A percentile compares a stretch with the other conserved stretches of the same genome.
Evolutionary conservation across 2,797 vertebrate genomes (phyloP).

Genomic region (Melanitta fusca): DNA sequence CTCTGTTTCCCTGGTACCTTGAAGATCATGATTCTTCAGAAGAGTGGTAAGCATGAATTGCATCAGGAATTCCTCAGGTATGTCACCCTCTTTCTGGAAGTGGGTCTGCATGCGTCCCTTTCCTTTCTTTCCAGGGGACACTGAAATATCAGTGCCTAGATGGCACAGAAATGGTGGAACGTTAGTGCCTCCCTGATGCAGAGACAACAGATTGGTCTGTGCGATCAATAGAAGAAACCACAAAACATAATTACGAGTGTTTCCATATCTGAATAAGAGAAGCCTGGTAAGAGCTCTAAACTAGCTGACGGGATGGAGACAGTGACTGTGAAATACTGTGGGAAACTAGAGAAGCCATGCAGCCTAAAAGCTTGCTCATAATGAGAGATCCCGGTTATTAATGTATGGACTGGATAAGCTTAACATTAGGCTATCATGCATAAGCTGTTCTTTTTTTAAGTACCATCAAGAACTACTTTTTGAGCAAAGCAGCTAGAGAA

Average conservation of each 20-base stretch:
- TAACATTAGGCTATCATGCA: not conserved
- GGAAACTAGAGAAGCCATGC: not conserved
- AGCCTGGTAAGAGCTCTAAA: not conserved
- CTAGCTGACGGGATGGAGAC: not conserved
- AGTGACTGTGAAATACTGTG: not conserved
- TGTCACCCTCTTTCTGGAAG: not conserved
- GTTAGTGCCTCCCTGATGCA: not conserved
- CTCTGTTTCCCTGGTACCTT: not conserved
- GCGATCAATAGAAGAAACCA: not conserved
- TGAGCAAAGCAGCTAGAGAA: not conserved
- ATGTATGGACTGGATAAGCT: not conserved
- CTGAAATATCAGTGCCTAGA: not conserved
- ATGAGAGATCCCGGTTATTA: not conserved
- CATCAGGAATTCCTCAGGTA: not conserved
- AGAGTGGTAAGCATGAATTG: not conserved
- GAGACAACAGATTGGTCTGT: not conserved
- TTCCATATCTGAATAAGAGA: not conserved
- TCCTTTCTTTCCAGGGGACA: not conserved
- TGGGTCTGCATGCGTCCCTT: not conserved
- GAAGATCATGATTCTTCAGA: slow-evolving; percentile 14
- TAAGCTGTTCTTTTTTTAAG: not conserved
- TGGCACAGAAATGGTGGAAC: not conserved
- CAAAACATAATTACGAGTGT: not conserved
- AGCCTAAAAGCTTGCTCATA: not conserved
- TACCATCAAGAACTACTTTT: not conserved